These are phyloP conservation scores for Drosophila elegans DNA, from an alignment of 1,140 invertebrate species.

Conservation along the genomic window DNA sequence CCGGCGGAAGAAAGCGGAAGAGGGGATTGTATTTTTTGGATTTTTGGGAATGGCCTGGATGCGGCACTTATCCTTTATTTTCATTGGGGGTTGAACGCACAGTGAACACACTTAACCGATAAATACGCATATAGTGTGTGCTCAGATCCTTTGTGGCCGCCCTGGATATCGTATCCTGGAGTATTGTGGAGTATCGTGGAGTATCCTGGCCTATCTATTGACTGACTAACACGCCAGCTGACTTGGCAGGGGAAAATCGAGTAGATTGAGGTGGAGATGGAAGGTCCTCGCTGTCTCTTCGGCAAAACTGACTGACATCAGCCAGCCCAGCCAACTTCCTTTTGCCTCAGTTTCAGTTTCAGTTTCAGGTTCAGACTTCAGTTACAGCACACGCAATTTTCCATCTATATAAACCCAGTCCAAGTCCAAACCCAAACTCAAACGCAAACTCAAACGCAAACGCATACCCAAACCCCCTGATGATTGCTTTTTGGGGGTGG, in stretches of 20 bases:
- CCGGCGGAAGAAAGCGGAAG: slow-evolving; percentile 59
- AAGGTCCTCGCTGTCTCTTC: slow-evolving; percentile 12
- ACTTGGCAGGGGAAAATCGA: slow-evolving; percentile 17
- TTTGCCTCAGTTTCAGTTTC: slow-evolving; percentile 24
- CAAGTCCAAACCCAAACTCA: background rate
- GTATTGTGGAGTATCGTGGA: slow-evolving; percentile 8
- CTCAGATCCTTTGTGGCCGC: slow-evolving; percentile 23
- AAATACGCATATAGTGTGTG: slow-evolving; percentile 38
- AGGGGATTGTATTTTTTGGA: slow-evolving; percentile 33
- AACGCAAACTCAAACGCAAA: background rate
- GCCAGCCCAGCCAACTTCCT: slow-evolving; percentile 25
- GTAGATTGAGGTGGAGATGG: background rate
- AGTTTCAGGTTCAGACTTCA: slow-evolving; percentile 34
- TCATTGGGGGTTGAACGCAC: slow-evolving; percentile 44
- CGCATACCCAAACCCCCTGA: background rate
- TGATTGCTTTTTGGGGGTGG: slow-evolving; percentile 49
- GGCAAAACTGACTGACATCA: slow-evolving; percentile 53
- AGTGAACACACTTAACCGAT: slow-evolving; percentile 44
- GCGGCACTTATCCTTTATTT: slow-evolving; percentile 42
- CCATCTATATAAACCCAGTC: slow-evolving; percentile 24
- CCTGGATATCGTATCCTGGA: slow-evolving; percentile 2
- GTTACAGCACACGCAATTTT: slow-evolving; percentile 74
- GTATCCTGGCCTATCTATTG: slow-evolving; percentile 62
- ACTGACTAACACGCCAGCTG: slow-evolving; percentile 75
- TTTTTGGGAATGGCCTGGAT: slow-evolving; percentile 29